These are phyloP conservation scores for Pegea sp. DNA, from an alignment of 23 tunicate genomes.

Conservation along the genomic window DNA sequence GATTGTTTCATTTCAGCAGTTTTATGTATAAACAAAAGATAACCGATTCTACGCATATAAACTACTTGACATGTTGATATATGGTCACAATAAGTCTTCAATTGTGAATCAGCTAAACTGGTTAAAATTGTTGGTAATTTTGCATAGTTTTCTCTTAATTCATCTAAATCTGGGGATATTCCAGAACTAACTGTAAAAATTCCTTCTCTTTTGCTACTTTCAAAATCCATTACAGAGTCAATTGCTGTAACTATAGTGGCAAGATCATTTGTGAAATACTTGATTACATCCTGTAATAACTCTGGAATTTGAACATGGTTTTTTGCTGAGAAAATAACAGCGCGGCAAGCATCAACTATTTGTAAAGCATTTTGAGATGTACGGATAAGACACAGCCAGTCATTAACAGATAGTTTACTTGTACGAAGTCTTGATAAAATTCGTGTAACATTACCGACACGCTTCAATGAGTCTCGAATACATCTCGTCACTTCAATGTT, in stretches of 20 bases:
- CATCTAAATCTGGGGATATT: constrained; percentile 33
- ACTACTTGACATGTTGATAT: constrained; percentile 65
- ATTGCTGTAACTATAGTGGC: constrained; percentile 21
- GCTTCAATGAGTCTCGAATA: constrained; percentile 17
- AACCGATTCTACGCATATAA: constrained; percentile 68
- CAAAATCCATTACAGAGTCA: constrained; percentile 27
- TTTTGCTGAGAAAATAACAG: not conserved
- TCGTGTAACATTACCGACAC: constrained; percentile 32
- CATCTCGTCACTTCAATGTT: constrained; percentile 15
- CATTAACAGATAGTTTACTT: constrained; percentile 23
- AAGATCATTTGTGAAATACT: constrained; percentile 21
- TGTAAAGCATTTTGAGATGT: constrained; percentile 34
- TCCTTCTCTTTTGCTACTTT: constrained; percentile 27
- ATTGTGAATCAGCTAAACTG: constrained; percentile 28
- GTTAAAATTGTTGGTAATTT: constrained; percentile 21
- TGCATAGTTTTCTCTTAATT: constrained; percentile 17
- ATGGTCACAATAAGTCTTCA: constrained; percentile 20
- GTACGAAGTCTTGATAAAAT: constrained; percentile 26
- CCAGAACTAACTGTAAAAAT: constrained; percentile 38
- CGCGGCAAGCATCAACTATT: constrained; percentile 55
- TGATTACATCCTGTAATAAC: constrained; percentile 21
- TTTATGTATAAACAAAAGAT: constrained; percentile 23
- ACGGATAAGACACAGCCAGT: constrained; percentile 36
- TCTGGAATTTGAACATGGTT: constrained; percentile 5
- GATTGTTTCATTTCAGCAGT: constrained; percentile 2